Base-by-base conservation (phyloP, 2,888 invertebrate species). In the Drosophila mercatorum region DNA sequence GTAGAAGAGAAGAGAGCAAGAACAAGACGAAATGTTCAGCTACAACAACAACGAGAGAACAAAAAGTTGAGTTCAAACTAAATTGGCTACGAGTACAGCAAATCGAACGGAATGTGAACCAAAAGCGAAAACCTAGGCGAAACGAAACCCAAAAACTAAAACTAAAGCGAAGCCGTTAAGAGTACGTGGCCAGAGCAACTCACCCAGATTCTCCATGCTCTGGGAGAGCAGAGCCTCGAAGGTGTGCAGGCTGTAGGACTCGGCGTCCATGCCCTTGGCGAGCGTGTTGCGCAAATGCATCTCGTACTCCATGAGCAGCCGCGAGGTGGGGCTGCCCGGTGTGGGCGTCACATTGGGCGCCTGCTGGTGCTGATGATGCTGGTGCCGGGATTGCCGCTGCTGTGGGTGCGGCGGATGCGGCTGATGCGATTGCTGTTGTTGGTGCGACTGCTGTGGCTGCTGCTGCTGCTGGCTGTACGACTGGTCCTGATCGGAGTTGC, bases 201-300 rank as follows among this genome's bases (percentile, higher is more conserved):
- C 70, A 97, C 97, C 98, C 93, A 98, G 94, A 94, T 98, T 98
- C 93, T 98, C 98, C 97, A 98, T 97, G 93, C 97, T 98, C 93
- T 98, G 98, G 60, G 97, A 97, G 74, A 98, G 94, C 72, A 98
- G 94, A 66, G 98, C 97, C 93, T 98, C 98, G 91, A 98, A 98
- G 1, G 98, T 98, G 91, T 98, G 98, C 81, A 98, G 94, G 92
- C 97, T 97, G 93, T 97, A 98, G 92, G 97, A 97, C 93, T 98
- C 98, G 8, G 98, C 98, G 90, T 98, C 98, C 97, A 98, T 97
- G 80, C 98, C 98, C 93, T 98, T 97, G 77, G 98, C 98, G 75
- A 98, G 94, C 0, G 98, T 98, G 92, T 98, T 98, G 75, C 98
- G 94, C 65, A 98, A 94, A 92, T 98, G 98, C 97, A 97, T 97